Base-by-base conservation (phyloP, 2,797 vertebrate species). In the Oreortyx pictus region DNA sequence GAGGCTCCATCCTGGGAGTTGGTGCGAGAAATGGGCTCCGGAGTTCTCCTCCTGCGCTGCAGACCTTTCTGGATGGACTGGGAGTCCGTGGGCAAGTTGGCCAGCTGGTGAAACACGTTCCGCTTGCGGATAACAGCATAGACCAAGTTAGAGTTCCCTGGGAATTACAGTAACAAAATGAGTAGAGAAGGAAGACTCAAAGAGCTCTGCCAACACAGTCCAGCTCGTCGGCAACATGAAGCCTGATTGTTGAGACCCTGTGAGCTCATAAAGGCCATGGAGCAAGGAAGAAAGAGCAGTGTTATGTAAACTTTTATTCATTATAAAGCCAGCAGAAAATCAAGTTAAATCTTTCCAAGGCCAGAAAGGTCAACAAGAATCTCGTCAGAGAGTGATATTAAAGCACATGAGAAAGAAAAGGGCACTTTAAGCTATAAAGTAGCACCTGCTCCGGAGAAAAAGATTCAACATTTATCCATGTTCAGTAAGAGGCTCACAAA, bases 71-170 rank as follows among this genome's bases (percentile, higher is more conserved):
- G 99, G 96, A 99, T 99, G 90, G 98, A 93, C 15, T 97, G 97
- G 0, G 97, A 90, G 90, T 99, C 99, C 0, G 98, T 98, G 49
- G 99, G 98, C 83, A 99, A 95, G 97, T 99, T 99, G 94, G 98
- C 99, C 97, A 99, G 97, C 97, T 99, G 99, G 95, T 99, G 99
- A 97, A 99, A 99, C 41, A 99, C 98, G 0, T 98, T 98, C 33
- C 99, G 98, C 94, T 99, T 99, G 75, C 99, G 99, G 96, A 99
- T 99, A 94, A 99, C 99, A 93, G 99, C 98, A 1, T 99, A 99
- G n/a, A 99, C 99, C 96, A 99, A 95, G 95, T 99, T 99, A 86
- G 95, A 98, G 97, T 99, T 99, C 19, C 99, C 99, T 99, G 95
- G 4, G 95, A 98, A 96, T 96, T 97, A 64, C 35, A 89, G 44